These are phyloP conservation scores for Erynnis tages DNA, from an alignment of 2,888 invertebrate species.

Conservation along the genomic window DNA sequence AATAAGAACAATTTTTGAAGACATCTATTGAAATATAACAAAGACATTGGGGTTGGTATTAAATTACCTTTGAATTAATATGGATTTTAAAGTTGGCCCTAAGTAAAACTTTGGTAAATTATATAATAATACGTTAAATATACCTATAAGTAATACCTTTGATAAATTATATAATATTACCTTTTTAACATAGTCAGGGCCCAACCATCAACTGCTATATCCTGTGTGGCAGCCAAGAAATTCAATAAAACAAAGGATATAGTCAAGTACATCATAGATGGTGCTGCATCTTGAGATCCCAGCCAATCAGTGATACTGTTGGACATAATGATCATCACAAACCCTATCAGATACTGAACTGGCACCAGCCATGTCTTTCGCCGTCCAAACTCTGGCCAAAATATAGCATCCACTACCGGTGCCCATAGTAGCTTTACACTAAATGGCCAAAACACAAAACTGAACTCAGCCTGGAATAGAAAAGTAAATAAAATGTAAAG, in stretches of 20 bases:
- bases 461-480: conserved; percentile 90
- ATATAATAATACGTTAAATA: no score
- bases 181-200: conserved; percentile 98
- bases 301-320: conserved; percentile 88
- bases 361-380: conserved; percentile 98
- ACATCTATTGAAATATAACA: no score
- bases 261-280: conserved; percentile 90
- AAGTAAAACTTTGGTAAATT: no score
- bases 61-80: no score
- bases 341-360: conserved; percentile 93
- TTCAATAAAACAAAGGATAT: conserved; percentile 94
- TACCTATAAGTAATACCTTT: no score
- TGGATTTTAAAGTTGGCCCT: no score
- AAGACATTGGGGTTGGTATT: no score
- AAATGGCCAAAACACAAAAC: conserved; percentile 96
- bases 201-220: conserved; percentile 99
- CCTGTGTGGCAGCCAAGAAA: conserved; percentile 99
- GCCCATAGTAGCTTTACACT: conserved; percentile 98
- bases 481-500: conserved; percentile 3
- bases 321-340: conserved; percentile 94
- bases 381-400: conserved; percentile 91
- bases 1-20: no score
- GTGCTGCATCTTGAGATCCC: conserved; percentile 82
- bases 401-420: conserved; percentile 97
- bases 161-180: conserved; percentile 67